Base-by-base conservation (phyloP, 1,140 invertebrate genomes). In the Mya arenaria region DNA sequence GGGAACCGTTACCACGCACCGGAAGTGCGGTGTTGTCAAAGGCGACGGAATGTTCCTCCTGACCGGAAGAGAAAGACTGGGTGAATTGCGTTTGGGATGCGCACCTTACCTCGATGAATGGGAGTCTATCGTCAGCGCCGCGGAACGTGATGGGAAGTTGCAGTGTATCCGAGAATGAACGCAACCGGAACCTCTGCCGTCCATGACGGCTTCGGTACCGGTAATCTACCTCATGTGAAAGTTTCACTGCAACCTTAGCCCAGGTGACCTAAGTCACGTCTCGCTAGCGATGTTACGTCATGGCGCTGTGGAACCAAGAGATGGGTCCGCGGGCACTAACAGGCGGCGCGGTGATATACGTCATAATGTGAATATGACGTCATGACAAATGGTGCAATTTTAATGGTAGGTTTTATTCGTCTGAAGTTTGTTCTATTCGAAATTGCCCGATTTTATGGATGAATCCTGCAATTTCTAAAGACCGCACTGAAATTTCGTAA, bases 21-120 rank as follows among this genome's bases (percentile, higher is more conserved):
- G 94, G 15, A 93, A 94, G 66, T 97, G 96, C 89, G 95, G 95
- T 8, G 95, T 96, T 23, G 92, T 94, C 37, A 94, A 95, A 34
- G 96, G 96, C 8, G 92, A 94, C 8, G 96, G 96, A 0, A 95
- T 96, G 91, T 97, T 97, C 93, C 94, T 97, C 39, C 95, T 97
- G 90, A 96, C 97, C 94, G 96, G 96, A 17, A 93, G 95, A 72
- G 93, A 95, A 75, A 94, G 95, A 82, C 93, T 97, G 13, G 96
- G 96, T 2, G 94, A 95, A 41, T 92, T 96, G n/a, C 93, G 94
- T 1, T 90, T 97, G 23, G 94, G 94, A 0, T 97, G 96, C 87
- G 96, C 96, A 0, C 96, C 96, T 0, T 93, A 95, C 77, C 89
- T 95, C 4, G 94, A 95, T 41, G 94, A 96, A 56, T 97, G 96